These are phyloP conservation scores for Drosophila nannoptera DNA, from an alignment of 1,140 invertebrate genomes.

Conservation along the genomic window DNA sequence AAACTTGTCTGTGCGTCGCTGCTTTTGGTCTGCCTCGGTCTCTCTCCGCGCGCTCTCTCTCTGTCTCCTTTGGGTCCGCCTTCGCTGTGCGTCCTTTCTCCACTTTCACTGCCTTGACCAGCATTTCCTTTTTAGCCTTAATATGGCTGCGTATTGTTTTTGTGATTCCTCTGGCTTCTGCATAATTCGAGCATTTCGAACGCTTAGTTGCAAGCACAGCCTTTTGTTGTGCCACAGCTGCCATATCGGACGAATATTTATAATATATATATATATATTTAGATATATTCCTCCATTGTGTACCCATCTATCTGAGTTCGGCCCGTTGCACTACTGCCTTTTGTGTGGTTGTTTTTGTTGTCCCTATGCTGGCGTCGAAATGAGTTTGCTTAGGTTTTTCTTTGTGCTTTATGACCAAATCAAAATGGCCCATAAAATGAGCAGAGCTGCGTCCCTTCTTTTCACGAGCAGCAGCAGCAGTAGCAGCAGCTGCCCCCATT, in stretches of 20 bases:
- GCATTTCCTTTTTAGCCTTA: slow-evolving; percentile 28
- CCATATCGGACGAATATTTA: not conserved
- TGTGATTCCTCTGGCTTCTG: slow-evolving; percentile 27
- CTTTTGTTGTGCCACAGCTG: slow-evolving; percentile 17
- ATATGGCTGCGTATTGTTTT: slow-evolving; percentile 19
- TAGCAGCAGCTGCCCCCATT: too few relatives aligned
- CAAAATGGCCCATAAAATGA: slow-evolving; percentile 29
- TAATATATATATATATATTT: not conserved
- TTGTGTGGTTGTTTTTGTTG: slow-evolving; percentile 18
- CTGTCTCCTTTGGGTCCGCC: not conserved
- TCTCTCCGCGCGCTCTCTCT: not conserved
- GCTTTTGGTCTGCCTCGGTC: not conserved
- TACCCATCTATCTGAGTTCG: slow-evolving; percentile 16
- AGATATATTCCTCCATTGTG: slow-evolving; percentile 10
- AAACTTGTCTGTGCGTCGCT: slow-evolving; percentile 14
- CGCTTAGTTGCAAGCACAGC: slow-evolving; percentile 31
- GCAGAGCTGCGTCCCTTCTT: not conserved
- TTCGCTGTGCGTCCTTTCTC: slow-evolving; percentile 10
- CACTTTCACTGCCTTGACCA: slow-evolving; percentile 49
- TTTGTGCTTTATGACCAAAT: slow-evolving; percentile 36
- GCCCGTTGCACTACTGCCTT: slow-evolving; percentile 27
- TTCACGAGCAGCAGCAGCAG: too few relatives aligned
- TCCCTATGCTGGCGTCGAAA: slow-evolving; percentile 16
- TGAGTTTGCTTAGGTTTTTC: slow-evolving; percentile 37
- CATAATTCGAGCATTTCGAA: slow-evolving; percentile 51